These are phyloP conservation scores for Masnerella sp. DNA, from an alignment of 2,888 invertebrate genomes.

Conservation along the genomic window DNA sequence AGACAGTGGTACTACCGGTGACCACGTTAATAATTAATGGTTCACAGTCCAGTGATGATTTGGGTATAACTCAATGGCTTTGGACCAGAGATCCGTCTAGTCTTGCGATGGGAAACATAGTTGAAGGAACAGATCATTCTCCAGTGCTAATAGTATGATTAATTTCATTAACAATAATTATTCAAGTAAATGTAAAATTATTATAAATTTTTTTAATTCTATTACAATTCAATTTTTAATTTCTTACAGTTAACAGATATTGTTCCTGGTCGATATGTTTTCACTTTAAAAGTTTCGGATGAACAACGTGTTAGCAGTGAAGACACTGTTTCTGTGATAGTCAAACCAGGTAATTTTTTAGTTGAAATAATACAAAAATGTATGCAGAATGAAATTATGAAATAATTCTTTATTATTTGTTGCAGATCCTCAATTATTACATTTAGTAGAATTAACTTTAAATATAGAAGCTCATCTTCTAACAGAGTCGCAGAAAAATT, in stretches of 20 bases:
- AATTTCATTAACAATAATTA: background rate
- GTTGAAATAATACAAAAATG: background rate
- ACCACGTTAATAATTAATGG: conserved; percentile 90
- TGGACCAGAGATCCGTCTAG: conserved; percentile 89
- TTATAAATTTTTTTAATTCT: no score
- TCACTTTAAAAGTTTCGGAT: conserved; percentile 92
- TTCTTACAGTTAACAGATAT: conserved; percentile 85
- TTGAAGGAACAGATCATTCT: conserved; percentile 86
- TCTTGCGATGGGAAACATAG: conserved; percentile 90
- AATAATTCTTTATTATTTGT: conserved; percentile 22
- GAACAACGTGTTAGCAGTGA: conserved; percentile 90
- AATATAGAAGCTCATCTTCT: conserved; percentile 85
- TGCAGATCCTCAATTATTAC: conserved; percentile 85
- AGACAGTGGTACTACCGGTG: conserved; percentile 86
- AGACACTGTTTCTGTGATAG: conserved; percentile 90
- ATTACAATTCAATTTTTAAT: no score
- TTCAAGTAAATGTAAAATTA: no score
- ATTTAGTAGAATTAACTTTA: conserved; percentile 89
- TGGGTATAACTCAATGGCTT: conserved; percentile 89
- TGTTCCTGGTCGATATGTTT: conserved; percentile 91
- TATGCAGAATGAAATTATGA: no score
- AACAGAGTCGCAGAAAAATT: conserved; percentile 85
- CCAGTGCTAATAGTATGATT: conserved; percentile 85
- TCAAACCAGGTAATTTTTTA: conserved; percentile 81
- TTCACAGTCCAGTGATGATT: conserved; percentile 90